A percentile compares a stretch with the other conserved stretches of the same genome.
Evolutionary conservation across 1,140 invertebrate species (phyloP).

Genomic region (Macrobrachium rosenbergii): DNA sequence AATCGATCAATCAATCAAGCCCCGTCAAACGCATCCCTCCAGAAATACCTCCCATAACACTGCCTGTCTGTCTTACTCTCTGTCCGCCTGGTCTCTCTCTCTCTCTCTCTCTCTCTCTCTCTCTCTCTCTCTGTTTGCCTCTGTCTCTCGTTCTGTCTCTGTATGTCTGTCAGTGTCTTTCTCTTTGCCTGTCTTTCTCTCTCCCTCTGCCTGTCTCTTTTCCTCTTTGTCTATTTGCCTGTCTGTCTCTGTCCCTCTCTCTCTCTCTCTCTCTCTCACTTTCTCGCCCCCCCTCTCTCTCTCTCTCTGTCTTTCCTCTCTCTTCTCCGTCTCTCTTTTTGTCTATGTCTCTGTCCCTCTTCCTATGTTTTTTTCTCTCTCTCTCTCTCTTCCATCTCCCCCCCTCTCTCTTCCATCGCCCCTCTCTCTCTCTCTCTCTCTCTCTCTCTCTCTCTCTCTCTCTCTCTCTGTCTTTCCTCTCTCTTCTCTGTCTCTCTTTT

Average conservation of each 20-base stretch:
- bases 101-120: not conserved
- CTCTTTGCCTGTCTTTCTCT: not conserved
- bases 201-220: not conserved
- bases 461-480: too few relatives aligned
- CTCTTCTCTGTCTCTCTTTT: not conserved
- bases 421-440: too few relatives aligned
- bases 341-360: not conserved
- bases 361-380: too few relatives aligned
- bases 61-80: not conserved
- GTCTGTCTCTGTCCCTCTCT: not conserved
- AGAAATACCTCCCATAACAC: not conserved
- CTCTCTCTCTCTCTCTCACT: not conserved
- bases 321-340: not conserved
- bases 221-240: not conserved
- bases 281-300: too few relatives aligned
- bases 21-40: not conserved
- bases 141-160: not conserved
- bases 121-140: not conserved
- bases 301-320: too few relatives aligned
- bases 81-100: not conserved
- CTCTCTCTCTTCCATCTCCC: too few relatives aligned
- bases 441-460: not conserved
- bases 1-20: too few relatives aligned
- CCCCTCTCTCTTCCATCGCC: not conserved
- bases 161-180: not conserved